Evolutionary conservation across 2,888 invertebrate species (phyloP), one percentile per base, ranked within the genome.

Genomic region (Heteromurus nitidus): DNA sequence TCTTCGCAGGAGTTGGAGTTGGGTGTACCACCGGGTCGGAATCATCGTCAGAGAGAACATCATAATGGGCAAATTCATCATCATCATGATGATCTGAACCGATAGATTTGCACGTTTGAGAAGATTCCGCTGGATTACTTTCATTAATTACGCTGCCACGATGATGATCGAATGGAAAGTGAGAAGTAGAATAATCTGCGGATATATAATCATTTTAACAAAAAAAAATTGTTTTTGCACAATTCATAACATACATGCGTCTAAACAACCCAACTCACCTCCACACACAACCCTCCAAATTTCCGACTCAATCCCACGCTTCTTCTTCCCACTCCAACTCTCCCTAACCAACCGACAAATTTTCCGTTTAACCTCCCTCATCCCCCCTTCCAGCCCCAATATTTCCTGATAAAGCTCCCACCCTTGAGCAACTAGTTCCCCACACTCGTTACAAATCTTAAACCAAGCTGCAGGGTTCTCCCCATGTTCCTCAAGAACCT

Each of bases 251-350:
- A 13, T 28, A 7, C 16, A 3, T 67, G 20, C 1, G 42, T 26
- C 60, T 36, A n/a, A n/a, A n/a, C n/a, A n/a, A n/a, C n/a, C n/a
- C n/a, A 3, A 13, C 36, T 55, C 44, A 72, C 72, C 72, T 55
- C 60, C 60, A 44, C 24, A 60, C 2, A 62, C 28, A 1, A 42
- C 3, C 18, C 18, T 1, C 26, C 60, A 5, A 30, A 72, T 72
- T 26, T 60, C 44, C n/a, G 3, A 18, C 16, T 26, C 72, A 26
- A 44, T 24, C 18, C 58, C 62, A 18, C 26, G n/a, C 9, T 24
- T 30, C 16, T 24, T 26, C 22, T 62, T 16, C 28, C 7, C 2
- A 9, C 26, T 70, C 2, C 20, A n/a, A 9, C 30, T 3, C 20
- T 26, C 31, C 16, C 16, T 18, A 11, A 18, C 26, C 2, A n/a